These are phyloP conservation scores for Geotrupes spiniger DNA, from an alignment of 2,888 invertebrate species.

Conservation along the genomic window DNA sequence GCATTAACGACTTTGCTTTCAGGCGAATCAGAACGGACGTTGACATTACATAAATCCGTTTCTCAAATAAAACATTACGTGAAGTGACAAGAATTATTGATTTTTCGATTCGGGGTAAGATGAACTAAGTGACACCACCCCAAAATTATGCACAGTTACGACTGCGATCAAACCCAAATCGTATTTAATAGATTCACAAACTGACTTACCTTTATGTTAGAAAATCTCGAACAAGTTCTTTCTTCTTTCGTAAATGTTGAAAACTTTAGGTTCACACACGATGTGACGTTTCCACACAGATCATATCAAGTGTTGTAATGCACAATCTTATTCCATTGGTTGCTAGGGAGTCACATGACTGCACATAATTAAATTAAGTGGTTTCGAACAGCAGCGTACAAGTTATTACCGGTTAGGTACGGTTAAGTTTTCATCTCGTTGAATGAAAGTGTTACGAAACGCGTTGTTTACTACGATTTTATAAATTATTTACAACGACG, in stretches of 20 bases:
- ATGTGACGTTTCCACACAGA: conserved; percentile 28
- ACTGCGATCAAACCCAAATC: too few species aligned
- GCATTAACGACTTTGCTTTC: too few species aligned
- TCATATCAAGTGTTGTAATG: conserved; percentile 38
- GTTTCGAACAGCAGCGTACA: conserved; percentile 16
- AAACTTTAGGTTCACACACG: conserved; percentile 18
- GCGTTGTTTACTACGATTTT: too few species aligned
- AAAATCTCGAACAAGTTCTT: background rate
- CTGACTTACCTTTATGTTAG: conserved; percentile 4
- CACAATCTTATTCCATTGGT: conserved; percentile 37
- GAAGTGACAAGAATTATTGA: conserved; percentile 19
- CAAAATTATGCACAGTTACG: too few species aligned
- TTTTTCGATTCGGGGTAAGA: conserved; percentile 20
- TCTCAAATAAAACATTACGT: conserved; percentile 8
- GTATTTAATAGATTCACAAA: background rate
- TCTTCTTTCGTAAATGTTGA: background rate
- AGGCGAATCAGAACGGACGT: background rate
- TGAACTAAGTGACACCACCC: conserved; percentile 19
- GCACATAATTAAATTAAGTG: conserved; percentile 12
- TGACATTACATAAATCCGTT: background rate
- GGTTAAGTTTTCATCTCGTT: background rate
- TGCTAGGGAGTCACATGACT: conserved; percentile 37
- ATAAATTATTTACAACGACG: too few species aligned
- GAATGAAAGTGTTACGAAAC: too few species aligned
- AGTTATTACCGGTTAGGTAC: conserved; percentile 8